Evolutionary conservation across 2,888 invertebrate species (phyloP).

Genomic region (Therioaphis trifolii): DNA sequence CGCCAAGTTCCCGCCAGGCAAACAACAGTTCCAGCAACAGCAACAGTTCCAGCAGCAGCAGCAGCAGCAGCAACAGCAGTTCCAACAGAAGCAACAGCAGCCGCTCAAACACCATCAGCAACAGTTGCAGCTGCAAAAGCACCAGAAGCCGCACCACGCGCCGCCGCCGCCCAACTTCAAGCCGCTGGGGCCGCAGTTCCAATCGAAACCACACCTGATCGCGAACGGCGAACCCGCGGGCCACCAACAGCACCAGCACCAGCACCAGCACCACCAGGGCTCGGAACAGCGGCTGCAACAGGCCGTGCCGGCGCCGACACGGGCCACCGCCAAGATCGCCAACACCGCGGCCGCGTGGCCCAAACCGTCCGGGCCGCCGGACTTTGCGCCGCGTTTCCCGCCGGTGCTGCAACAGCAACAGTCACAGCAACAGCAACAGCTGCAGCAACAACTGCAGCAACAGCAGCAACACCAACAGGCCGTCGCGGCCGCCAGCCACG

Average conservation of each 20-base stretch:
- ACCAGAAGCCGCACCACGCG: slow-evolving; percentile 69
- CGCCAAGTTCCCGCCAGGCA: too few relatives aligned
- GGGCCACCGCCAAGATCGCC: slow-evolving; percentile 66
- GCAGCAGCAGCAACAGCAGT: neutral
- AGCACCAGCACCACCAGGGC: neutral
- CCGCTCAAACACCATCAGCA: neutral
- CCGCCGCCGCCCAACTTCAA: slow-evolving; percentile 64
- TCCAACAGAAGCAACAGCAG: slow-evolving; percentile 67
- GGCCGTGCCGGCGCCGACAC: slow-evolving; percentile 66
- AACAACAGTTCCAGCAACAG: slow-evolving; percentile 63
- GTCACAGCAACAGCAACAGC: slow-evolving; percentile 67
- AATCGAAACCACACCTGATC: slow-evolving; percentile 63
- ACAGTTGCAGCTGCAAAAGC: too few relatives aligned
- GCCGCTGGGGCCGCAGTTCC: slow-evolving; percentile 65
- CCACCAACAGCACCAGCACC: slow-evolving; percentile 66
- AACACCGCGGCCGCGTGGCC: slow-evolving; percentile 43
- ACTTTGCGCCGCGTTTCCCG: slow-evolving; percentile 64
- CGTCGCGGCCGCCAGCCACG: slow-evolving; percentile 66
- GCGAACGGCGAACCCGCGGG: slow-evolving; percentile 63
- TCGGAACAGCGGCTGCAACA: neutral
- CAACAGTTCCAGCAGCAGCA: neutral
- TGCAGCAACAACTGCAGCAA: slow-evolving; percentile 67
- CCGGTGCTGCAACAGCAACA: slow-evolving; percentile 66
- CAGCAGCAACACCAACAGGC: slow-evolving; percentile 66
- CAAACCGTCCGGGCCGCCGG: slow-evolving; percentile 3